Base-by-base conservation (phyloP, 2,797 vertebrate genomes). In the Oreochromis grahami region DNA sequence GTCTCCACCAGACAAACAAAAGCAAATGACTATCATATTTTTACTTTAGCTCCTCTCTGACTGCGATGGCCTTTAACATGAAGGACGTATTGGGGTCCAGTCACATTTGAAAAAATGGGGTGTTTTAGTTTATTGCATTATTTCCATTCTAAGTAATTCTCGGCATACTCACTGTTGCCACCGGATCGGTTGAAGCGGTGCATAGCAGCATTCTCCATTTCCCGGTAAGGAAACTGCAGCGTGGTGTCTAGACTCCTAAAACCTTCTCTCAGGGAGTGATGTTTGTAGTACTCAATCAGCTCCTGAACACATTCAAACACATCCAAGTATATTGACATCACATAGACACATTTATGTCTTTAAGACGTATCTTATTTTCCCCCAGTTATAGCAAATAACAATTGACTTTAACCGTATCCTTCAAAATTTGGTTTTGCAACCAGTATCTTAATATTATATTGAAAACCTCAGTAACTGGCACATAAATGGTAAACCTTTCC, bases 191-290 rank as follows among this genome's bases (percentile, higher is more conserved):
- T 97, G 89, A 94, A 91, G 72, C 94, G 96, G 79, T 96, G 97
- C 89, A 96, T 89, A 0, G 90, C 77, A 10, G 96, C 91, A 24
- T 97, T 98, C 89, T 99, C 98, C 0, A 96, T 91, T 80, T 98
- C 97, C 88, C 96, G 97, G 94, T 97, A 99, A 1, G 98, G 98
- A 89, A 97, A 98, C 81, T 98, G 97, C 77, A 99, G 96, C 8
- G 97, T 98, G 6, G 98, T 99, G 93, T 99, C 98, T 93, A 99
- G 94, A 92, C 97, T 98, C 93, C 98, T 93, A 86, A 99, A 99
- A 1, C 98, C 98, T 96, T 99, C 98, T 91, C 97, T 98, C 55
- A 99, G 96, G 76, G 98, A 99, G 86, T 99, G 98, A 86, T 98
- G 97, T 79, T 98, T 98, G 92, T 99, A 99, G 92, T 99, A 99